A percentile compares a stretch with the other conserved stretches of the same genome.
These are phyloP conservation scores for Malacosoma neustria DNA, from an alignment of 2,888 invertebrate species.

Conservation along the genomic window DNA sequence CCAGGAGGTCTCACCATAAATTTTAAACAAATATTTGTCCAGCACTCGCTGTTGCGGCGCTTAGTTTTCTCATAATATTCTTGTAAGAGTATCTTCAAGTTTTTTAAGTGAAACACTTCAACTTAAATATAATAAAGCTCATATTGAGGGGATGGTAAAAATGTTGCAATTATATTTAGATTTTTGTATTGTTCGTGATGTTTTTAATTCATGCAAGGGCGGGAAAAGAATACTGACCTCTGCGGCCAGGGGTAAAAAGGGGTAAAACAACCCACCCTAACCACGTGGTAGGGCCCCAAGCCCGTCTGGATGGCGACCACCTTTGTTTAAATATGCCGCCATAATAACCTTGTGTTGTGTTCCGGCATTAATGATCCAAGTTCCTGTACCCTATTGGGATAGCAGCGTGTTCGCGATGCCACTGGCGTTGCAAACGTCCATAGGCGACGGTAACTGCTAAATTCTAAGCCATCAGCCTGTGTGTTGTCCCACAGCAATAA, in stretches of 20 bases:
- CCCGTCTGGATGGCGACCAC: too few relatives aligned
- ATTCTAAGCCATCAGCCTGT: too few relatives aligned
- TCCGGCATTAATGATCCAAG: too few relatives aligned
- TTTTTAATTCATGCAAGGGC: background rate
- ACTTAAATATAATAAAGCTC: background rate
- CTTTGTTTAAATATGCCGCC: background rate
- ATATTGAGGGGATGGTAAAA: background rate
- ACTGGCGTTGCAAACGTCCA: too few relatives aligned
- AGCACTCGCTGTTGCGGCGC: background rate
- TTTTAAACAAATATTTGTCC: background rate
- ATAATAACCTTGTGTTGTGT: too few relatives aligned
- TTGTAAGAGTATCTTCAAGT: background rate
- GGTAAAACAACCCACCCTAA: too few relatives aligned
- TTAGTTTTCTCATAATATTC: background rate
- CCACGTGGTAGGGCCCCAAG: too few relatives aligned
- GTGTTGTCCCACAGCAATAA: too few relatives aligned
- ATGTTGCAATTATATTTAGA: background rate
- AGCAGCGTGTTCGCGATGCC: too few relatives aligned
- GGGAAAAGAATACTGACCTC: background rate
- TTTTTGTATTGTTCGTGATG: background rate
- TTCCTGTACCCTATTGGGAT: too few relatives aligned
- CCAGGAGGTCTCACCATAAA: background rate
- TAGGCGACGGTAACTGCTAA: too few relatives aligned
- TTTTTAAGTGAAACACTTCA: background rate
- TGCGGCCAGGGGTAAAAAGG: too few relatives aligned